Base-by-base conservation (phyloP, 2,888 invertebrate species). In the Athetis lepigone region DNA sequence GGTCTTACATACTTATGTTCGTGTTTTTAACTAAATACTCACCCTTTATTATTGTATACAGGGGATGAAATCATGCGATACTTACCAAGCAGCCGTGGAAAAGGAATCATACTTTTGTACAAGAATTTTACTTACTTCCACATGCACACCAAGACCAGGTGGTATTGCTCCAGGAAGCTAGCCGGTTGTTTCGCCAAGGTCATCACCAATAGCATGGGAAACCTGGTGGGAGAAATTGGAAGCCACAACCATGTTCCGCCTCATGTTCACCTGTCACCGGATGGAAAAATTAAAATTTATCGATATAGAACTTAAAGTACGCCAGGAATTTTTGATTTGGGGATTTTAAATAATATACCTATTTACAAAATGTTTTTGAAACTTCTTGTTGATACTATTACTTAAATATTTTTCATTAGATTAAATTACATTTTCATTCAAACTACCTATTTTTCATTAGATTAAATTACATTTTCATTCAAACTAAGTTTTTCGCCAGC, bases 121-220 rank as follows among this genome's bases (percentile, higher is more conserved):
- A 79, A 73, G n/a, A 70, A 63, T 0, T 73, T 81, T 50, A 81
- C 79, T 1, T 86, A 76, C 56, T 78, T 78, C 21, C 77, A 74
- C 11, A 85, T 83, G 81, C 81, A 82, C 13, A 82, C 76, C 27
- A 79, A 68, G 16, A 81, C 79, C 0, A 69, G 87, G n/a, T 90
- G 88, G 88, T 87, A 86, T 45, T 90, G 90, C 57, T 88, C 88
- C 0, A 87, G 85, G 68, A 86, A 80, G 43, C 49, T 49, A 7
- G 39, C 70, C 0, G 85, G 85, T 0, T 90, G 90, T 62, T 80
- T 75, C 47, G 89, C 86, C 1, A 76, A 64, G n/a, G 70, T 88
- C 2, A 54, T 74, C 11, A 76, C 76, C 6, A 62, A 25, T 42
- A 6, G 16, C 2, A 27, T n/a, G 2, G 78, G 79, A 2, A 37